Base-by-base conservation (phyloP, 2,113 vertebrate species). In the Passer montanus region DNA sequence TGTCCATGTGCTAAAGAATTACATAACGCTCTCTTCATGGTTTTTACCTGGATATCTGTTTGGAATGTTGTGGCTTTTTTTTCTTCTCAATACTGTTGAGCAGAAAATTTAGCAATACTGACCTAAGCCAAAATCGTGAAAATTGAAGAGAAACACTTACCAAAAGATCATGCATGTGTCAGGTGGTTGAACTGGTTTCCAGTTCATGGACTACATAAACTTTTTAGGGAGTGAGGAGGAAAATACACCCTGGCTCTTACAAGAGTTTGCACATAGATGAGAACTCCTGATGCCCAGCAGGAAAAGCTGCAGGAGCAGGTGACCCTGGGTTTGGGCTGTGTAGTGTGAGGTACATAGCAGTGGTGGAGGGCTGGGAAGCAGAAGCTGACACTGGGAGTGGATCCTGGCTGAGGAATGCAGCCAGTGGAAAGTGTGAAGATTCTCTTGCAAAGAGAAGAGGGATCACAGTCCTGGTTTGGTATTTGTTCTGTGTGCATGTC, bases 331-430 rank as follows among this genome's bases (percentile, higher is more conserved):
- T 64, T 72, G 82, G 62, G 60, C 13, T 59, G 35, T 21, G 27
- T 39, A 17, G 13, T 4, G 43, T 52, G 68, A 74, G n/a, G 15
- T 53, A 1, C 0, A 0, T 11, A 6, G 13, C 41, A 41, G 47
- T 9, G 7, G 19, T 16, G 28, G 44, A 39, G 56, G 47, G 13
- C 5, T 59, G 63, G 77, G 39, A 75, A 75, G 52, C 58, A 56
- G 44, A 67, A 78, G 26, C 33, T 52, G 44, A 44, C 7, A 0
- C 0, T 20, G 47, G 37, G 24, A 68, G 33, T 52, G 17, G 33
- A 33, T 63, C 53, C 35, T 90, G 30, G 10, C 8, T 69, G 55
- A 63, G 18, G 39, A 49, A 56, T 24, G 31, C 56, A 77, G 43
- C 35, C 62, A 41, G 1, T 13, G 15, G 63, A 55, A 69, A 3